These are phyloP conservation scores for Campylorhamphus procurvoides DNA, from an alignment of 2,113 vertebrate genomes.

Conservation along the genomic window DNA sequence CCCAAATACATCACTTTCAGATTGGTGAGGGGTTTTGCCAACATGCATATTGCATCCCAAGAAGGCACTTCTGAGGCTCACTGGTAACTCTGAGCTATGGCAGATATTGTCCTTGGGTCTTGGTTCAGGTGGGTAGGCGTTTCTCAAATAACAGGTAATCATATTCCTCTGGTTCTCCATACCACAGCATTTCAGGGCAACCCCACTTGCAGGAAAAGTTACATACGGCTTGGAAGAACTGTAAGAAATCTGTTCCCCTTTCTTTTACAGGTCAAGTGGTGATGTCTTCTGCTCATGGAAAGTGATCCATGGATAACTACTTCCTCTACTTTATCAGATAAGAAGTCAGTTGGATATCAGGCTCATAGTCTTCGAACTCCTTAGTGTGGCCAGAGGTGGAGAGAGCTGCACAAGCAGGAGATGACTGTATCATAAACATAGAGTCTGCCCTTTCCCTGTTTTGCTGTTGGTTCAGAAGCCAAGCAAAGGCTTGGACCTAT, in stretches of 20 bases:
- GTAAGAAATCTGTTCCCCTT: neutral
- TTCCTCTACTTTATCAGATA: neutral
- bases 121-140: neutral
- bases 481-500: neutral
- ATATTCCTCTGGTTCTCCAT: neutral
- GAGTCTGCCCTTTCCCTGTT: neutral
- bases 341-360: neutral
- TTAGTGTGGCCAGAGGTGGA: neutral
- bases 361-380: neutral
- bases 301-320: neutral
- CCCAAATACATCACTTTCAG: neutral
- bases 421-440: neutral
- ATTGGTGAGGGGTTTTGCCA: neutral
- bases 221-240: neutral
- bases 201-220: fast-evolving
- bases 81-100: neutral
- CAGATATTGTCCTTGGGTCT: neutral
- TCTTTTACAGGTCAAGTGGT: neutral
- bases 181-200: neutral
- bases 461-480: neutral
- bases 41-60: neutral
- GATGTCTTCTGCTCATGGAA: neutral
- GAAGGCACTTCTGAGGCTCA: neutral
- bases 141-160: neutral
- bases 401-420: neutral